Percentiles rank a stretch among this genome's conserved stretches.
Evolutionary conservation across 2,113 vertebrate genomes (phyloP).

Genomic region (Paracanthobrama guichenoti): DNA sequence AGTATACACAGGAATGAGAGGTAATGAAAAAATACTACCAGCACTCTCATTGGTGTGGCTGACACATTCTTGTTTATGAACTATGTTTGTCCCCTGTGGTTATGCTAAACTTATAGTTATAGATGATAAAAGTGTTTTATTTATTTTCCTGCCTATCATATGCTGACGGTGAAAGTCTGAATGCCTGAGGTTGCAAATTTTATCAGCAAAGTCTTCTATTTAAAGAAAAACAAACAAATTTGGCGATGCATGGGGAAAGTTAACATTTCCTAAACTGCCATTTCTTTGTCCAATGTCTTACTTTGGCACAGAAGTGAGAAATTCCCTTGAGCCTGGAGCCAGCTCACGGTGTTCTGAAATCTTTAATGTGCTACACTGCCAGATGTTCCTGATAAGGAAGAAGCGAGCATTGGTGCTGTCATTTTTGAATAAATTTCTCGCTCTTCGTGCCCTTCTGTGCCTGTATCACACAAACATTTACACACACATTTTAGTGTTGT

Average conservation of each 20-base stretch:
- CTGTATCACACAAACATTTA: slow-evolving; percentile 58
- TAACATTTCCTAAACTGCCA: slow-evolving; percentile 8
- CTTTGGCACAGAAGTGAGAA: slow-evolving; percentile 36
- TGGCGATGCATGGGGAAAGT: neutral
- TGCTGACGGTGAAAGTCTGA: neutral
- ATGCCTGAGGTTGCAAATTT: slow-evolving; percentile 1
- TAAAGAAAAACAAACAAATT: slow-evolving; percentile 31
- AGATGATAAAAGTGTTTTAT: slow-evolving; percentile 35
- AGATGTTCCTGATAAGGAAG: slow-evolving; percentile 68
- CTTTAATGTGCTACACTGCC: slow-evolving; percentile 53
- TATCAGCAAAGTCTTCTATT: neutral
- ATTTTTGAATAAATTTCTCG: slow-evolving; percentile 56
- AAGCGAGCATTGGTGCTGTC: slow-evolving; percentile 61
- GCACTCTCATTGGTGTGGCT: neutral
- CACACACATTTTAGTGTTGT: neutral
- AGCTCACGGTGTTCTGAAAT: slow-evolving; percentile 46
- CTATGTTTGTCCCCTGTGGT: slow-evolving; percentile 6
- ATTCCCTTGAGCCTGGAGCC: slow-evolving; percentile 55
- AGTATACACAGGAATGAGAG: neutral
- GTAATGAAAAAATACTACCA: neutral
- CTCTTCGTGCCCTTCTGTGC: slow-evolving; percentile 67
- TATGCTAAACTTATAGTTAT: slow-evolving; percentile 19
- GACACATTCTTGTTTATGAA: slow-evolving; percentile 13
- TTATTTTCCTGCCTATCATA: neutral
- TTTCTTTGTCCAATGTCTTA: slow-evolving; percentile 34